A percentile compares a stretch with the other conserved stretches of the same genome.
Evolutionary conservation across 1,140 invertebrate genomes (phyloP).

Genomic region (Brachionus asplanchnoidis): DNA sequence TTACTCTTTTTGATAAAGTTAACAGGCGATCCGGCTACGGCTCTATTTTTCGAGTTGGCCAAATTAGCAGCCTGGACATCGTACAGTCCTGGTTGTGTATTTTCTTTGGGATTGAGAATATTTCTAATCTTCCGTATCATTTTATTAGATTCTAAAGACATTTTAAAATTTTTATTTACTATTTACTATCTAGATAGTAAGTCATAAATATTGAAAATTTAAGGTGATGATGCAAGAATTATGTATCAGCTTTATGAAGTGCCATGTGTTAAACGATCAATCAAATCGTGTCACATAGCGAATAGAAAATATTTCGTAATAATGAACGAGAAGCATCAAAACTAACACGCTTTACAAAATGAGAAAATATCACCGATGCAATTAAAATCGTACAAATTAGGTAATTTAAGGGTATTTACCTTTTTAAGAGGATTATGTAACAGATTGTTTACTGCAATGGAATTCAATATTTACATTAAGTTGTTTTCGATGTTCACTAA

Average conservation of each 20-base stretch:
- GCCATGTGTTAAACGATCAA: conserved; percentile 18
- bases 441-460: conserved; percentile 16
- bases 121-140: conserved; percentile 8
- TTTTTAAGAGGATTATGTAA: not conserved
- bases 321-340: conserved; percentile 1
- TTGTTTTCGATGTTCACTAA: conserved; percentile 3
- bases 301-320: not conserved
- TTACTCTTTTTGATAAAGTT: conserved; percentile 16
- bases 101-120: conserved; percentile 7
- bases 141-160: conserved; percentile 15
- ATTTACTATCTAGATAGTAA: not conserved
- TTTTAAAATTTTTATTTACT: not conserved
- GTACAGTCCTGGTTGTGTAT: not conserved
- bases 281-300: conserved; percentile 6
- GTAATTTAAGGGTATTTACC: not conserved
- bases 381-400: conserved; percentile 1
- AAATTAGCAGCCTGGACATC: not conserved
- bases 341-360: conserved; percentile 3
- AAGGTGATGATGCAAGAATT: not conserved
- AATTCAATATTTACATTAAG: not conserved
- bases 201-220: conserved; percentile 18
- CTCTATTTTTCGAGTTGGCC: not conserved
- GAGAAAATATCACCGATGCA: not conserved
- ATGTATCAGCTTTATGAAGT: conserved; percentile 17
- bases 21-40: not conserved